Evolutionary conservation across 1,140 invertebrate genomes (phyloP), one percentile per base, ranked within the genome.

Genomic region (Drosophila yakuba): DNA sequence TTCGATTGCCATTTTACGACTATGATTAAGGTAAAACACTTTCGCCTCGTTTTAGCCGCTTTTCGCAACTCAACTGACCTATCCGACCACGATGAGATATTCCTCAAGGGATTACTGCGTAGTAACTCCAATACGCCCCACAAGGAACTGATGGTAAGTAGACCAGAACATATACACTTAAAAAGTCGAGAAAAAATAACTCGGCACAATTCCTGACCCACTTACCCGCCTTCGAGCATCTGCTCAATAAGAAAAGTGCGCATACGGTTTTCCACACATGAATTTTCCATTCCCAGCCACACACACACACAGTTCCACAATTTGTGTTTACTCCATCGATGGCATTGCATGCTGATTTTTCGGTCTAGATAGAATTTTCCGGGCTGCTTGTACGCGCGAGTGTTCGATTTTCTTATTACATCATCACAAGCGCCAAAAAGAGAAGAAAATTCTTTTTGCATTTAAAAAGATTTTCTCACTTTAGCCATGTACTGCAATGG

Each of bases 141-240:
- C 62, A 91, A 90, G 82, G 90, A 91, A 54, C 72, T 91, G 39
- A 63, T 91, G 90, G 90, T 84, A 84, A 78, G 84, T 86, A 77
- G 58, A 60, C 79, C 44, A 59, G 56, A 61, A 45, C 59, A 39
- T 15, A 38, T 51, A 41, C 45, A 41, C 63, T 23, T 35, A 45
- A 60, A 57, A 55, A 48, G 25, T 20, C 48, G 35, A 47, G 28
- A 15, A 43, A 54, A 71, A 47, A 66, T 47, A 50, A 54, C 39
- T 20, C 15, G 50, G 44, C 17, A 50, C 44, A 47, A 47, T 69
- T 51, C 57, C 64, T 88, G 83, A 88, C 84, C 83, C 76, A 89
- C 47, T 78, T 88, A 75, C 52, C 35, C 60, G 67, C 48, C 36
- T 50, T 32, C 57, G 61, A 61, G 71, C 63, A 61, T 62, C 63